Base-by-base conservation (phyloP, 2,113 vertebrate species). In the Lepus europaeus region DNA sequence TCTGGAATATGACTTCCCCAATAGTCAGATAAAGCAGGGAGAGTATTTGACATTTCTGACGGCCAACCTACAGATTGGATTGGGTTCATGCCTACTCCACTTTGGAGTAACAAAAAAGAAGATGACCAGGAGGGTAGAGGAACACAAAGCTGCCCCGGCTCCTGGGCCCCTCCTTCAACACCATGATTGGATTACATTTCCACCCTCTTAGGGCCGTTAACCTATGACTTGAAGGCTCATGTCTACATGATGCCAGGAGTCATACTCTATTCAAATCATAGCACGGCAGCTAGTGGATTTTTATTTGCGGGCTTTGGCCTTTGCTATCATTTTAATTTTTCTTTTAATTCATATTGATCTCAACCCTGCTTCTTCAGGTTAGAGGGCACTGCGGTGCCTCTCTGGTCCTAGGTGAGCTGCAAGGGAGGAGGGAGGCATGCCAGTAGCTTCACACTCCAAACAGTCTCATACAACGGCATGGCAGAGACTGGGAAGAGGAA, bases 281-380 rank as follows among this genome's bases (percentile, higher is more conserved):
- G 97, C 98, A 97, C 92, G 94, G 66, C 87, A 84, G 85, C 80
- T 97, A 97, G 98, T 97, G 93, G 97, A 97, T 98, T 98, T 98
- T 97, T 97, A 98, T 97, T 93, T 70, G 92, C 73, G 93, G 36
- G 66, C 97, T 97, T 97, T n/a, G 64, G 73, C 81, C 95, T 95
- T 97, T 56, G 53, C 82, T n/a, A 81, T 68, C 89, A 95, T 97
- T 98, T 98, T 98, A 98, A 97, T 98, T 99, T 99, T 99, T 98
- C 98, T 98, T 99, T 99, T 99, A 99, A 99, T 99, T 99, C 99
- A 97, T 98, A 98, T 98, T 96, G 98, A 98, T 99, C 97, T 96
- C 96, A 91, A 74, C 96, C 74, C 91, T 96, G 92, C 86, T 93
- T 94, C 98, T 98, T 98, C 97, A 98, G 98, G 98, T 98, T 98